Base-by-base conservation (phyloP, 2,797 vertebrate species). In the Spizella passerina region DNA sequence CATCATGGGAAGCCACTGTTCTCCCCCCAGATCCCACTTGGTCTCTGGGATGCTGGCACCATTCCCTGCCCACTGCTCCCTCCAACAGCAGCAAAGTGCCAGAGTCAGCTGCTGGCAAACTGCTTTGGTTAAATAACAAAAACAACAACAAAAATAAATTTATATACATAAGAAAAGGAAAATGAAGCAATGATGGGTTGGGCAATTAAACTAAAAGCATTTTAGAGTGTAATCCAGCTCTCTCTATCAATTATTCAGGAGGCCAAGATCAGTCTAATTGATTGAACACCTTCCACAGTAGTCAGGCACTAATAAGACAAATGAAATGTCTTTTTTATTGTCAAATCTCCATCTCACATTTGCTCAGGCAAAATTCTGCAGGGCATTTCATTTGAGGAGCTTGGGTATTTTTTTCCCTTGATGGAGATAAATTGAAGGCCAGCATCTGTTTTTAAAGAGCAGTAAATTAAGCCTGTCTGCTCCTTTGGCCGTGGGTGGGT, bases 151-250 rank as follows among this genome's bases (percentile, higher is more conserved):
- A 80, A 91, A 72, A 24, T 32, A 75, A 81, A 61, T 44, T 59
- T 75, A 68, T 85, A 75, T 75, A 83, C 65, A 76, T 95, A 90
- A 89, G 66, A 81, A 83, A 87, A 83, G 56, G 92, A 92, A 98
- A 96, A 96, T 83, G 91, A 95, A 95, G 71, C 93, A 93, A 88
- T 85, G 88, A 98, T 97, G 97, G 98, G 97, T 98, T 95, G 97
- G 98, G 96, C 98, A 98, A 99, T 99, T 99, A 98, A 98, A 97
- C 98, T 99, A 98, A 99, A 98, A 99, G 99, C 98, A 97, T 98
- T 97, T 98, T 96, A 98, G 98, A 98, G 97, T 96, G 78, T 94
- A 94, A 96, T 94, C 82, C 93, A 95, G 97, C 93, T 97, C 95
- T 82, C 82, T 96, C 97, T 95, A 88, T 97, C 98, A 97, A 97